A percentile compares a stretch with the other conserved stretches of the same genome.
Evolutionary conservation across 1,140 invertebrate genomes (phyloP).

Genomic region (Goniozus legneri): DNA sequence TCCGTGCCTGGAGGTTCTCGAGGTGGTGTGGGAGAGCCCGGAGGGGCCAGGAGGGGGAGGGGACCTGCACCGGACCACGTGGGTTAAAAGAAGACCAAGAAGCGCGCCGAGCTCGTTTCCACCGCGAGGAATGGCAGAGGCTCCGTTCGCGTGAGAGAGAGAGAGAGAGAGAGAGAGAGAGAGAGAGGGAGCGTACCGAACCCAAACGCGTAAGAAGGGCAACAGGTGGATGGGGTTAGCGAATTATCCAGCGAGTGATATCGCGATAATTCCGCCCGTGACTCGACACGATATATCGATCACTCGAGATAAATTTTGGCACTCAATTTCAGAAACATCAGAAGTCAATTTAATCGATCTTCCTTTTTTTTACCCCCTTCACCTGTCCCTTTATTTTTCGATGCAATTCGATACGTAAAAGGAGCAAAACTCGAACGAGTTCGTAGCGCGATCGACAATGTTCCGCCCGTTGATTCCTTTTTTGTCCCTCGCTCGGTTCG

Average conservation of each 20-base stretch:
- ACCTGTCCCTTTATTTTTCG: no score
- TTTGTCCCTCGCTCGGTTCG: no score
- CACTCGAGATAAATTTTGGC: no score
- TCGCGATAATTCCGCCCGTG: conserved; percentile 28
- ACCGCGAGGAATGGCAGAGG: conserved; percentile 22
- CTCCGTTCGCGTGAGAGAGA: conserved; percentile 7
- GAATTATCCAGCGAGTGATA: conserved; percentile 46
- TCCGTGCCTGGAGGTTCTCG: conserved; percentile 14
- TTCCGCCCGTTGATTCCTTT: no score
- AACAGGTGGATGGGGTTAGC: conserved; percentile 55
- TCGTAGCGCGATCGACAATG: no score
- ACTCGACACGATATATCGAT: no score
- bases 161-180: conserved; percentile 22
- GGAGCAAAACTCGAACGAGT: no score
- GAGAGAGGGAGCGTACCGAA: no score
- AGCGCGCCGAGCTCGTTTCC: conserved; percentile 15
- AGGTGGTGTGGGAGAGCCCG: conserved; percentile 1
- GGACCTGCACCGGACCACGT: conserved; percentile 6
- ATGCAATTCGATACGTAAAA: no score
- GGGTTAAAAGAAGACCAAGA: conserved; percentile 15
- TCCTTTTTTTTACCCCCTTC: no score
- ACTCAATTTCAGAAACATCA: no score
- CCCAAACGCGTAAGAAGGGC: conserved; percentile 51
- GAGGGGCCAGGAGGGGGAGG: conserved; percentile 6
- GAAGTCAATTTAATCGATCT: no score